phyloP scores from a whole-genome alignment of 2,888 invertebrate species.

The Agrilus cyanescens region DNA sequence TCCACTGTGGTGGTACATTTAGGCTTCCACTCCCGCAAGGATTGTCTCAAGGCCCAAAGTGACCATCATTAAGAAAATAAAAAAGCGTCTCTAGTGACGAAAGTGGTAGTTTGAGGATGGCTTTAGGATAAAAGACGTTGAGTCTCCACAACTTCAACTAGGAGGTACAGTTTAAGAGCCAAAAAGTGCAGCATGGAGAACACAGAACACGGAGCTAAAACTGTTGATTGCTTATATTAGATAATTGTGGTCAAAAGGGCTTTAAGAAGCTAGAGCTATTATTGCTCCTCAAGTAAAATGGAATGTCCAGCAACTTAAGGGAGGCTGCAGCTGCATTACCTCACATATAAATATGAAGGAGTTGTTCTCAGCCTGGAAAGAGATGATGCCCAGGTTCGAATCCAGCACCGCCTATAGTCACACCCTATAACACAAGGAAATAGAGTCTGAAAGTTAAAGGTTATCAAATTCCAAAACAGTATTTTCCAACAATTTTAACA shows the following conservation, averaged over 20 bases:
- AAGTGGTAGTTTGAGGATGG: slow-evolving; percentile 60
- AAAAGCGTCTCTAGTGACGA: slow-evolving; percentile 66
- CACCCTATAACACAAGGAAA: slow-evolving; percentile 72
- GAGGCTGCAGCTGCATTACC: slow-evolving; percentile 83
- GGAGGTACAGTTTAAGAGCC: slow-evolving; percentile 56
- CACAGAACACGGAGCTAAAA: slow-evolving; percentile 63
- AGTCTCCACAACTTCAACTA: slow-evolving; percentile 64
- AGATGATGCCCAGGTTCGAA: slow-evolving; percentile 67
- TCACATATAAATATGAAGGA: slow-evolving; percentile 77
- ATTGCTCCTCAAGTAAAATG: not conserved
- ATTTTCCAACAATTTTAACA: too few species aligned
- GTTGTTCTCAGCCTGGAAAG: slow-evolving; percentile 64
- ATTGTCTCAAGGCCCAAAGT: slow-evolving; percentile 67
- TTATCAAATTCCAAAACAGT: too few species aligned
- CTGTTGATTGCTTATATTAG: slow-evolving; percentile 58
- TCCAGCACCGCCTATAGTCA: slow-evolving; percentile 69
- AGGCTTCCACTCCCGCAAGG: too few species aligned
- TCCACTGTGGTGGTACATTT: too few species aligned
- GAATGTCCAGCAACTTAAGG: slow-evolving; percentile 46
- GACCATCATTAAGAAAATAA: slow-evolving; percentile 74
- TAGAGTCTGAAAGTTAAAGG: too few species aligned
- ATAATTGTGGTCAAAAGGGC: not conserved
- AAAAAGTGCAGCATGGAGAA: slow-evolving; percentile 70
- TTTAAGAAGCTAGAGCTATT: not conserved
- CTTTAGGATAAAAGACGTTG: slow-evolving; percentile 68